Evolutionary conservation across 2,113 vertebrate genomes (phyloP), one percentile per base, ranked within the genome.

Genomic region (Scytalopus superciliaris): DNA sequence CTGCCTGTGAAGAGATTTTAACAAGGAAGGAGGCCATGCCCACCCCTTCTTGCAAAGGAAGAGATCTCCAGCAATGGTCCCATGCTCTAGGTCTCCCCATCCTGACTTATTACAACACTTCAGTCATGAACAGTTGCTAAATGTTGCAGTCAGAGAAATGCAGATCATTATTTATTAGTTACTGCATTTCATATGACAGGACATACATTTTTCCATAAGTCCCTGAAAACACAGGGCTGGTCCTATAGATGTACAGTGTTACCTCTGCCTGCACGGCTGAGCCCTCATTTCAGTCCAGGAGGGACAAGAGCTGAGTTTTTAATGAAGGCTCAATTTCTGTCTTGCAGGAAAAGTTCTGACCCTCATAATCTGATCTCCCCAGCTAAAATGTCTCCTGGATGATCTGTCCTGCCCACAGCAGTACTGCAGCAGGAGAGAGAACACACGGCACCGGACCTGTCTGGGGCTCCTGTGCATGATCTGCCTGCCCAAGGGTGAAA

Each of bases 221-320:
- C 42, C n/a, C 42, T 42, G 69, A 40, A 69, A 88, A 56, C 39
- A 57, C 27, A 50, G 59, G 28, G 40, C 50, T 70, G 27, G 7
- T 67, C 19, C 31, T 53, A 53, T 19, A n/a, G 31, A 19, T 49
- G n/a, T 40, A 42, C 45, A 39, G 19, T 0, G 0, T 64, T 60
- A 52, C 33, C 37, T 52, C n/a, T 83, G 70, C 30, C 76, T 66
- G 44, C n/a, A 62, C 0, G 1, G 55, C 66, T 66, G 53, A 72
- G n/a, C 37, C 22, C n/a, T 62, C 18, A 19, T 67, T 90, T 91
- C 66, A 57, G 57, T 52, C 18, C 53, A 47, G 12, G 22, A 59
- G 23, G 19, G 24, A 24, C 2, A 5, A 84, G 22, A 82, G 47
- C 14, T 19, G 40, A 69, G 22, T 27, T 83, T 96, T 82, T 57